phyloP scores from a whole-genome alignment of 2,113 vertebrate genomes.

The Lophura nycthemera region DNA sequence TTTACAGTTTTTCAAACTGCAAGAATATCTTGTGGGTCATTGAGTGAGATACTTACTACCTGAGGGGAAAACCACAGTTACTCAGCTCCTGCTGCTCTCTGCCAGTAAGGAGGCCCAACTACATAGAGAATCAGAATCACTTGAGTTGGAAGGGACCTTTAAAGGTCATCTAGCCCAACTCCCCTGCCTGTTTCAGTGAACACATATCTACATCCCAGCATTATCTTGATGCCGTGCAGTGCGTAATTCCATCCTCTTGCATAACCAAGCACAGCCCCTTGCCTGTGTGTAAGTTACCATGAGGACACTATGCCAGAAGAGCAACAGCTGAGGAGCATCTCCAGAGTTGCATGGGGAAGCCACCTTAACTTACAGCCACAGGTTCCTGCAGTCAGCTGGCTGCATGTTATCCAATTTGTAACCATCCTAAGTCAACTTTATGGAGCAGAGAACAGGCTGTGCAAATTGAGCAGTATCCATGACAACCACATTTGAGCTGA shows the following conservation, averaged over 20 bases:
- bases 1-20: neutral
- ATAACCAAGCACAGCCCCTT: neutral
- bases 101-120: neutral
- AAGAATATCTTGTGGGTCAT: neutral
- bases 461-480: neutral
- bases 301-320: neutral
- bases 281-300: neutral
- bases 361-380: fast-evolving
- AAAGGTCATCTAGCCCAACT: no score
- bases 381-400: neutral
- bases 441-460: neutral
- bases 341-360: neutral
- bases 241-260: neutral
- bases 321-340: neutral
- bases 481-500: neutral
- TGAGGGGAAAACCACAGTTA: neutral
- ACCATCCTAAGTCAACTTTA: neutral
- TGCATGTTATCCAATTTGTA: neutral
- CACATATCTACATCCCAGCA: neutral
- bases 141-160: no score
- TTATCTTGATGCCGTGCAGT: fast-evolving
- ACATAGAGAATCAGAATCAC: no score
- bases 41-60: neutral
- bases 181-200: no score
- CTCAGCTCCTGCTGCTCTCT: neutral